A percentile compares a stretch with the other conserved stretches of the same genome.
Evolutionary conservation across 2,113 vertebrate genomes (phyloP).

Genomic region (Cairina moschata): DNA sequence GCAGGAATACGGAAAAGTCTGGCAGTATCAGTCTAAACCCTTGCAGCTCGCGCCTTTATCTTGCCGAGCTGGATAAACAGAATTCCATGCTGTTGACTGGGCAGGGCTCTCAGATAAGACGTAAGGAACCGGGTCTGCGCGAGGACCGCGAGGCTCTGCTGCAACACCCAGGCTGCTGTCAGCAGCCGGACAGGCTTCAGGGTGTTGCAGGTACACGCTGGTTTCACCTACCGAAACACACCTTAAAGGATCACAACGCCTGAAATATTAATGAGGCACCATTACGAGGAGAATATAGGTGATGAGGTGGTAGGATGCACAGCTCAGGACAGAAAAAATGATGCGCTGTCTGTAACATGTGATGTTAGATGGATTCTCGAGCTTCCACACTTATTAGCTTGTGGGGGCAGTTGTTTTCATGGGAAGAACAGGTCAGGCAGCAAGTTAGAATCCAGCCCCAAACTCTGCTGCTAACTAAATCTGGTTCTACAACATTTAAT

Average conservation of each 20-base stretch:
- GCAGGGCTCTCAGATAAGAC: not conserved
- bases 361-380: not conserved
- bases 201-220: not conserved
- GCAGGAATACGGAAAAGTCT: not conserved
- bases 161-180: not conserved
- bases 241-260: not conserved
- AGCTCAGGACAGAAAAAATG: not conserved
- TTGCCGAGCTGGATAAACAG: not conserved
- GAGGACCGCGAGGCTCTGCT: not conserved
- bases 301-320: not conserved
- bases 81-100: not conserved
- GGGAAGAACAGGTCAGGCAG: slow-evolving; percentile 3
- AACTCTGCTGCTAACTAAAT: not conserved
- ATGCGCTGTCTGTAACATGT: not conserved
- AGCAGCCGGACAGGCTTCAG: not conserved
- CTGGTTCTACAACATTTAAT: not conserved
- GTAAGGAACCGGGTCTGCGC: not conserved
- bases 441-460: not conserved
- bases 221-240: not conserved
- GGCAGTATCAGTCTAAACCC: not conserved
- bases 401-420: not conserved
- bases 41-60: not conserved
- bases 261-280: not conserved
- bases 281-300: not conserved
- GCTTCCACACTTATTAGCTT: not conserved